phyloP scores from a whole-genome alignment of 1,140 invertebrate genomes.

The Cylas formicarius region DNA sequence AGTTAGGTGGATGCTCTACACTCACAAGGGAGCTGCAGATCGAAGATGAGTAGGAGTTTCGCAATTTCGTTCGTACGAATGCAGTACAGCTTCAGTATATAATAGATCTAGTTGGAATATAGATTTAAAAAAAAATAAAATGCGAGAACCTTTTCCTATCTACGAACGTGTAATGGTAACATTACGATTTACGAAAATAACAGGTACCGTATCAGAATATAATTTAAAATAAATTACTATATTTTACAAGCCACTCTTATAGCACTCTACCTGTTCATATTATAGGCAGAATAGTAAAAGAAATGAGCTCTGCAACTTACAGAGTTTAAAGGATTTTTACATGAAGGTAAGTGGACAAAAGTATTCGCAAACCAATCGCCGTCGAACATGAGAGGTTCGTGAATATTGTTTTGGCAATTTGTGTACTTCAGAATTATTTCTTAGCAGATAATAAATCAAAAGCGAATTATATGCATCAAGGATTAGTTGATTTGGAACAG shows the following conservation, averaged over 20 bases:
- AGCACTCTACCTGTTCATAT: constrained; percentile 6
- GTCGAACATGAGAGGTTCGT: constrained; percentile 4
- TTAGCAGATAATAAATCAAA: neutral
- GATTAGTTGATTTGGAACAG: neutral
- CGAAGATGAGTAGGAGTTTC: too few relatives aligned
- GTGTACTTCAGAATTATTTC: constrained; percentile 1
- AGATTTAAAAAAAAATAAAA: too few relatives aligned
- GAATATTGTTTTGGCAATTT: constrained; percentile 3
- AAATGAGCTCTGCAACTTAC: neutral
- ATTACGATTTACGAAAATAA: too few relatives aligned
- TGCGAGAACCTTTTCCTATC: too few relatives aligned
- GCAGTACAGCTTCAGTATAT: too few relatives aligned
- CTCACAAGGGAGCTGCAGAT: too few relatives aligned
- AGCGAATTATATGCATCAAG: constrained; percentile 1
- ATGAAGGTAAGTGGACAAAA: neutral
- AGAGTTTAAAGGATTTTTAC: neutral
- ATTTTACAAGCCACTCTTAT: constrained; percentile 9
- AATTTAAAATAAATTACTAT: too few relatives aligned
- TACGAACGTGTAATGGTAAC: too few relatives aligned
- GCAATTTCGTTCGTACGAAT: too few relatives aligned
- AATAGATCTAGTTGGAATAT: too few relatives aligned
- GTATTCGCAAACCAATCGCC: constrained; percentile 4
- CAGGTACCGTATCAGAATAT: too few relatives aligned
- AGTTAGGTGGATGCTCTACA: too few relatives aligned
- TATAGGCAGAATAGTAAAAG: constrained; percentile 8